phyloP scores from a whole-genome alignment of 2,888 invertebrate genomes.

The Teleogryllus oceanicus region DNA sequence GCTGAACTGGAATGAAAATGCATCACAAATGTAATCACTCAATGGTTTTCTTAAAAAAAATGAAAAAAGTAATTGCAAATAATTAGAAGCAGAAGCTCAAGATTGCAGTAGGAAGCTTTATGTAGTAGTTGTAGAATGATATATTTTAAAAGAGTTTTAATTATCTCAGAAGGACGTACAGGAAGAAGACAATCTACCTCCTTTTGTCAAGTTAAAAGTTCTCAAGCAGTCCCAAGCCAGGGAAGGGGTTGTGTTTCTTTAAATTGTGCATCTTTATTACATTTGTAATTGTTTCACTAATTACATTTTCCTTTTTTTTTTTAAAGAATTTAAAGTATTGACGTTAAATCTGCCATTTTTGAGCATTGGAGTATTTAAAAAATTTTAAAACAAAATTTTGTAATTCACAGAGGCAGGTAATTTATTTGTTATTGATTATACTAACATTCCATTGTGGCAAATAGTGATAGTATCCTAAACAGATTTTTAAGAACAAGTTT shows the following conservation, averaged over 20 bases:
- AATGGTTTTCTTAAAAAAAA: background rate
- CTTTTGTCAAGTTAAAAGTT: conserved; percentile 8
- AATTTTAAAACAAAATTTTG: background rate
- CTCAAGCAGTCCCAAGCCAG: conserved; percentile 7
- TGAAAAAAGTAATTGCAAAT: background rate
- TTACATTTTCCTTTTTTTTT: background rate
- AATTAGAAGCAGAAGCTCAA: conserved; percentile 18
- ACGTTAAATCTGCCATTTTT: background rate
- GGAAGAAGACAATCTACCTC: conserved; percentile 36
- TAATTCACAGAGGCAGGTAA: background rate
- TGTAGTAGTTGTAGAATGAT: conserved; percentile 2
- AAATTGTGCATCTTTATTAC: background rate
- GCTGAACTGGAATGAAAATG: background rate
- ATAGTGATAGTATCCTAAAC: background rate
- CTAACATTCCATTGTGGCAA: conserved; percentile 6
- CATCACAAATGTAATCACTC: background rate
- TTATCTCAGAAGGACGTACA: conserved; percentile 27
- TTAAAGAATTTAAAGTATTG: background rate
- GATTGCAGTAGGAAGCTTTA: conserved; percentile 10
- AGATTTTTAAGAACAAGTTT: background rate
- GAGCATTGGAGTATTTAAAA: background rate
- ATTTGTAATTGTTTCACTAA: background rate
- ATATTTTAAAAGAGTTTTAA: conserved; percentile 18
- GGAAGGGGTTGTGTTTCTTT: conserved; percentile 7
- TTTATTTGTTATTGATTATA: background rate